A percentile compares a stretch with the other conserved stretches of the same genome.
Conservation (phyloP, 2,113 vertebrate genomes). For the Oreotrochilus melanogaster region DNA sequence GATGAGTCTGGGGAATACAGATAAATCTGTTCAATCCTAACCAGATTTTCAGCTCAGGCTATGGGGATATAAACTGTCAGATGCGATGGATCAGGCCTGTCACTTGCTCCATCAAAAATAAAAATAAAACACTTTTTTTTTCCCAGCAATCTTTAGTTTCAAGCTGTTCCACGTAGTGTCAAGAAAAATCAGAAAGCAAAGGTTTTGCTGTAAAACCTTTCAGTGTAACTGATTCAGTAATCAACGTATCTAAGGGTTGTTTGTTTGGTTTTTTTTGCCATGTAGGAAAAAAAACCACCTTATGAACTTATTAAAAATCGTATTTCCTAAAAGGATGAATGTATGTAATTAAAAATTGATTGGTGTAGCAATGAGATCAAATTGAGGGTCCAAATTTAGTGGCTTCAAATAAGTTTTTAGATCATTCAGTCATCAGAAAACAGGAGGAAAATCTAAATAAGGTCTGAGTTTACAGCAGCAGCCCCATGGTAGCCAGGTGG, state of each 20-base stretch:
- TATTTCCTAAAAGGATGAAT: not conserved
- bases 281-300: not conserved
- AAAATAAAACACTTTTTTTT: not conserved
- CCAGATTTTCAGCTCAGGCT: constrained; percentile 48
- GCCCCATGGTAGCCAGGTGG: not conserved
- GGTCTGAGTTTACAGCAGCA: not conserved
- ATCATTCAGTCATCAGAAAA: not conserved
- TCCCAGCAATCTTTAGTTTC: not conserved
- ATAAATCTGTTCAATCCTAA: constrained; percentile 49
- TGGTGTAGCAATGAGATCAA: not conserved
- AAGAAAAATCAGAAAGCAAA: not conserved
- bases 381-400: not conserved
- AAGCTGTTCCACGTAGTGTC: not conserved
- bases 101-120: not conserved
- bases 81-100: constrained; percentile 36
- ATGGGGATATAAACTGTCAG: constrained; percentile 45
- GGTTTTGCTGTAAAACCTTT: not conserved
- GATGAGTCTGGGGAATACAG: not conserved
- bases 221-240: not conserved
- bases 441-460: not conserved
- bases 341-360: not conserved
- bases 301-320: not conserved
- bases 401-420: not conserved
- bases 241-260: not conserved
- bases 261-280: not conserved